These are phyloP conservation scores for Diloba caeruleocephala DNA, from an alignment of 2,888 invertebrate species.

Conservation along the genomic window DNA sequence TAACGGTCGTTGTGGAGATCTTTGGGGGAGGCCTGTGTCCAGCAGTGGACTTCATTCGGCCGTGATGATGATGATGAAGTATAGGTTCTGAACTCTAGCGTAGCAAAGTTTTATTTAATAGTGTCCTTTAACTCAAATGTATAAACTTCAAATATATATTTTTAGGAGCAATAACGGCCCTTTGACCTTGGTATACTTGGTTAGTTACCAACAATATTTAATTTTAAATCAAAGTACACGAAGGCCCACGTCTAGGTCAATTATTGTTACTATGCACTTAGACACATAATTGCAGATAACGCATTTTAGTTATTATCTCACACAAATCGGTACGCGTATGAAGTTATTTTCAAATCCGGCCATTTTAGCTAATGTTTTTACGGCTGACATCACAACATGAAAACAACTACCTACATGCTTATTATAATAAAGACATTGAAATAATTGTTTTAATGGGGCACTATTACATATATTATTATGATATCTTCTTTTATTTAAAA, in stretches of 20 bases:
- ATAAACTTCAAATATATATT: no score
- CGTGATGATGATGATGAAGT: no score
- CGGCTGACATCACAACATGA: conserved; percentile 70
- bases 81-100: no score
- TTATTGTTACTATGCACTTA: conserved; percentile 34
- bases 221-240: conserved; percentile 1
- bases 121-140: no score
- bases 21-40: no score
- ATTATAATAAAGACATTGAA: conserved; percentile 79
- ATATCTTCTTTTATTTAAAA: conserved; percentile 83
- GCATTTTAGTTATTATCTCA: conserved; percentile 53
- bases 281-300: conserved; percentile 48
- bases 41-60: no score
- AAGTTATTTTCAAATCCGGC: conserved; percentile 75
- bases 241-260: conserved; percentile 8
- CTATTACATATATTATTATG: conserved; percentile 74
- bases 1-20: no score
- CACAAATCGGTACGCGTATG: conserved; percentile 56
- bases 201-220: neutral
- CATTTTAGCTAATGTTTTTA: conserved; percentile 71
- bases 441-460: conserved; percentile 80
- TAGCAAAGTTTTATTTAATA: no score
- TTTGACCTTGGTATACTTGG: no score
- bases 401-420: conserved; percentile 55
- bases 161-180: no score